Conservation (phyloP, 2,113 vertebrate genomes). For the Gulo gulo region DNA sequence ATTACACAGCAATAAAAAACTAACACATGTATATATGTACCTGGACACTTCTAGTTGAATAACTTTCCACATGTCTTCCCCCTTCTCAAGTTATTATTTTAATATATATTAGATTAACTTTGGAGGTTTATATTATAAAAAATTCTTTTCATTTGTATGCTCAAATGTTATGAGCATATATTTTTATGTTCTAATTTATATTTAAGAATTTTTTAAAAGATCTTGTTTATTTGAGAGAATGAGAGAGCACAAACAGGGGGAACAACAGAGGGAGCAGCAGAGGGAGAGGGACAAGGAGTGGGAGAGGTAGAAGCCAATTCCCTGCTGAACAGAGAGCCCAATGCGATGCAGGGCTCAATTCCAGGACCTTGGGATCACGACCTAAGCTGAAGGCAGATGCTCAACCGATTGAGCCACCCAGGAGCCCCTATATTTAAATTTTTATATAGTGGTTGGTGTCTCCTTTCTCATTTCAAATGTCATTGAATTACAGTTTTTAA, state of each 20-base stretch:
- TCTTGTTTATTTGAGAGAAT: too few species aligned
- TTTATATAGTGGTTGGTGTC: background rate
- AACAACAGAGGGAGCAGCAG: background rate
- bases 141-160: background rate
- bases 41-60: background rate
- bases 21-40: background rate
- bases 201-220: background rate
- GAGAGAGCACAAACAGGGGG: background rate
- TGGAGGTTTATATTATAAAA: background rate
- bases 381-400: too few species aligned
- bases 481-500: constrained; percentile 4
- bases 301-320: background rate
- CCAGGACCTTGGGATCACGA: too few species aligned
- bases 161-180: background rate
- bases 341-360: too few species aligned
- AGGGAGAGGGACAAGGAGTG: background rate
- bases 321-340: too few species aligned
- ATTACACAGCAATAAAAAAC: background rate
- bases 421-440: background rate
- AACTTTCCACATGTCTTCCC: background rate
- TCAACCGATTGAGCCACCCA: too few species aligned
- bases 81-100: background rate
- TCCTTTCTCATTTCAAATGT: constrained; percentile 16
- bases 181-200: constrained; percentile 9
- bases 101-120: constrained; percentile 18